Evolutionary conservation across 1,140 invertebrate genomes (phyloP), one percentile per base, ranked within the genome.

Genomic region (Drosophila bifasciata): DNA sequence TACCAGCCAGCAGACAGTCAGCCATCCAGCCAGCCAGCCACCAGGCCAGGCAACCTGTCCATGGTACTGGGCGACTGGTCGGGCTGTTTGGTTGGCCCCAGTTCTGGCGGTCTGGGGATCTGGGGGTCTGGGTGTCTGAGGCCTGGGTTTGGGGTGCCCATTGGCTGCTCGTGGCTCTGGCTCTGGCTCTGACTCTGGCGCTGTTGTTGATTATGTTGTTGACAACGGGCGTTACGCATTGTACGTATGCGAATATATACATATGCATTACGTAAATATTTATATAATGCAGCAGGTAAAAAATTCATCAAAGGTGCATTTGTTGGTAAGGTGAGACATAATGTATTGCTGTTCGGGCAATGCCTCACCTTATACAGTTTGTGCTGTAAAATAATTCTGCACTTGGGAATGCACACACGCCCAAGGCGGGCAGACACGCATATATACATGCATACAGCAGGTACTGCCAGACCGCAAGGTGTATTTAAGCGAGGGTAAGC

Each of bases 141-240:
- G 2, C 6, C 39, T 46, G 53, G 49, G 53, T 21, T 19, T 60
- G 5, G 28, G 41, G 46, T 64, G 53, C 57, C 39, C 62, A 45
- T 39, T 51, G 63, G 64, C 63, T 48, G 66, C 44, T 57, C 43
- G 50, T 59, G 66, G 57, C 48, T 57, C 36, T 72, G 67, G 53
- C 41, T 66, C 75, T 76, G 76, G 57, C 48, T 57, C 36, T 59
- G 66, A 49, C 48, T 57, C 36, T 72, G 67, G 53, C 41, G 71
- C 75, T 76, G 76, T 80, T 85, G 80, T 85, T 90, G 79, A 90
- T 90, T 84, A 90, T 90, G 83, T 90, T 89, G 83, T 90, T 90
- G 89, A 90, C 89, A 90, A 90, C 89, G 71, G 78, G 84, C 89
- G 77, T 90, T 85, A 90, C 79, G 89, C 77, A 90, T 71, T 88